Base-by-base conservation (phyloP, 2,888 invertebrate genomes). In the Eupeodes luniger region DNA sequence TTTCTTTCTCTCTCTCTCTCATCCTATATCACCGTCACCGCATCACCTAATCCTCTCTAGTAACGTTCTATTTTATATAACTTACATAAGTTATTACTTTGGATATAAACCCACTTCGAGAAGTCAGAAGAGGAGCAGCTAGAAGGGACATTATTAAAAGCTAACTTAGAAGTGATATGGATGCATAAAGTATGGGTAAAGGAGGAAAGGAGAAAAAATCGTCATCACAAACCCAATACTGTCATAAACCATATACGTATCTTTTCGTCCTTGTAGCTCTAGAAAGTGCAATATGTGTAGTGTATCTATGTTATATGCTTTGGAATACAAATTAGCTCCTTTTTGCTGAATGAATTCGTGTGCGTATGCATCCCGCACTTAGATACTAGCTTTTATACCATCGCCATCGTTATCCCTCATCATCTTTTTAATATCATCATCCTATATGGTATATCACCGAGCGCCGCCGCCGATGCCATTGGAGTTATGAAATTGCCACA, bases 81-180 rank as follows among this genome's bases (percentile, higher is more conserved):
- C 82, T 86, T 86, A 82, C 85, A 86, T 74, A 78, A 82, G 85
- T 86, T 86, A 81, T 81, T 81, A 82, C 82, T 78, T 62, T 34
- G 62, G 74, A 78, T 82, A 76, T 80, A 86, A 78, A 47, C 49
- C 59, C 11, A n/a, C 83, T 74, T 36, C 55, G 36, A 61, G 36
- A 62, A 57, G n/a, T 44, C 51, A 55, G 27, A 0, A 57, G 62
- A 36, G 47, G 4, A 66, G 74, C 62, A 47, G 27, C 49, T 78
- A 51, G 80, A 70, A 84, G 77, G 80, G 84, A 87, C 84, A 84
- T 87, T 84, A 77, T 87, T 84, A 84, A 76, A 27, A 67, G 76
- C 61, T 61, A 74, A 76, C 84, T 77, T 40, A 80, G 57, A 76
- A 69, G 69, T 7, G 40, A 40, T 27, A 27, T 75, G 69, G 62